Conservation (phyloP, 2,797 vertebrate genomes). For the Acrossocheilus wenchowensis region DNA sequence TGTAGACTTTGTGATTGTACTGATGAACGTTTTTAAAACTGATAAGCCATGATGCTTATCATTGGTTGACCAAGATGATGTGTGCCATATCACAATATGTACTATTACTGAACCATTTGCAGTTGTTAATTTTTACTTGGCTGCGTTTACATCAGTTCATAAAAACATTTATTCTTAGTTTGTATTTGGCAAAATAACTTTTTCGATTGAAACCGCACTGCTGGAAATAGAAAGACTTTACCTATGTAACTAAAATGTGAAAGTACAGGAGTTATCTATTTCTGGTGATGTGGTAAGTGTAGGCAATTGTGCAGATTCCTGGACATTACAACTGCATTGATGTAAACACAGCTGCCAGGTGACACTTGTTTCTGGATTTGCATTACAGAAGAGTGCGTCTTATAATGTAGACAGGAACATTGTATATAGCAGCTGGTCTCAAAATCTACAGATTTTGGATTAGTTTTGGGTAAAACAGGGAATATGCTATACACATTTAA, state of each 20-base stretch:
- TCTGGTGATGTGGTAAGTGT: neutral
- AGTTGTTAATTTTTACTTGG: neutral
- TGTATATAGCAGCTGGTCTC: neutral
- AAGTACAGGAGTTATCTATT: neutral
- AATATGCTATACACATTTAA: neutral
- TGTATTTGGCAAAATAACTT: neutral
- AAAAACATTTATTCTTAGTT: neutral
- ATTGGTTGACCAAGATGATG: too few relatives aligned
- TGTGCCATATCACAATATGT: neutral
- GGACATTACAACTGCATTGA: neutral
- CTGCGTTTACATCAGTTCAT: neutral
- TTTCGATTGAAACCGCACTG: neutral
- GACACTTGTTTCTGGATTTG: neutral
- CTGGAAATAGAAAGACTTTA: neutral
- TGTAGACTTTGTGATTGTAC: neutral
- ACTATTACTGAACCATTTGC: neutral
- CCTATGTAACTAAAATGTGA: neutral
- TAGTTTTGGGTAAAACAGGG: neutral
- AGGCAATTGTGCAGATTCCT: conserved; percentile 15
- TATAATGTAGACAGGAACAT: neutral
- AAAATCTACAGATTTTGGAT: neutral
- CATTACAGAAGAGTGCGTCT: conserved; percentile 1
- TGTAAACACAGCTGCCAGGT: conserved; percentile 46
- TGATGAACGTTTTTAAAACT: neutral
- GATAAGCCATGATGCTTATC: neutral